Evolutionary conservation across 2,797 vertebrate genomes (phyloP), one percentile per base, ranked within the genome.

Genomic region (Pipistrellus pygmaeus): DNA sequence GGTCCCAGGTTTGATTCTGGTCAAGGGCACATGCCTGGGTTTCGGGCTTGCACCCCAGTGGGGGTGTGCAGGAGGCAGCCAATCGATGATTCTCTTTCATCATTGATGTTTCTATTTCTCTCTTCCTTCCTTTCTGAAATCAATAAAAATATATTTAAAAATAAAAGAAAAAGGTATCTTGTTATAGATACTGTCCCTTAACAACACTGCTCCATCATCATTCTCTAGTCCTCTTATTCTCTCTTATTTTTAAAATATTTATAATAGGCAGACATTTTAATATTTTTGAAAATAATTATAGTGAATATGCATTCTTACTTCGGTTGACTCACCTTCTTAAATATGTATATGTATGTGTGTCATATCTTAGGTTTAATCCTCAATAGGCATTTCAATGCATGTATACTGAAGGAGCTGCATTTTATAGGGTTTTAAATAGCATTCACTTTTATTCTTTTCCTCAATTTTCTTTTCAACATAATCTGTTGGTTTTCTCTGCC

Each of bases 211-310:
- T 23, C 18, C 38, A 41, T 38, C 13, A 38, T 38, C 13, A 38
- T 7, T 81, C n/a, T 78, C 13, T 44, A 66, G 30, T 27, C 10
- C 23, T 53, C 27, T 81, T 64, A 25, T 75, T 78, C 35, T 57
- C 23, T 91, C 18, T 75, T 84, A 46, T n/a, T 71, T 95, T 51
- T 44, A 84, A 30, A 57, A 76, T 57, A 84, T 25, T 87, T 81
- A 73, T 51, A 76, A 72, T 20, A 92, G 55, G 9, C 7, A 81
- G 5, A 66, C 8, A 55, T 62, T 57, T 69, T 78, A 86, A 13
- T 95, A 55, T 77, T 90, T 94, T 48, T 83, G 32, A 90, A 75
- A 80, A 71, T 3, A 86, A 18, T 90, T 88, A 25, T 91, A 84
- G 20, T 12, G 23, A 77, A 44, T 55, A 73, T 35, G 21, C 9